Evolutionary conservation across 2,797 vertebrate species (phyloP), one percentile per base, ranked within the genome.

Genomic region (Pantherophis vulpinus): DNA sequence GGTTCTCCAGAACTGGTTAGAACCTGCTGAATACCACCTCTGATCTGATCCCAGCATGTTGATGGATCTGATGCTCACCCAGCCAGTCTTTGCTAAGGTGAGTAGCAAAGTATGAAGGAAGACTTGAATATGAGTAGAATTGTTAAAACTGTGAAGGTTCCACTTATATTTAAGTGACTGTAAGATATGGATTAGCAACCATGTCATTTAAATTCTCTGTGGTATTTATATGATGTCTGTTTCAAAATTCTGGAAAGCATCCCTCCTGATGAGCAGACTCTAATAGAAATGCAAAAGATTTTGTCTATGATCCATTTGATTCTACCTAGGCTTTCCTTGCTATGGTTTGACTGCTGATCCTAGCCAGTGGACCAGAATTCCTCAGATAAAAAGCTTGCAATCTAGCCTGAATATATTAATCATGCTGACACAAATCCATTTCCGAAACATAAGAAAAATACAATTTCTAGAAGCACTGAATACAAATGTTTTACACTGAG

Each of bases 401-500:
- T 58, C 63, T 61, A 1, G 5, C 59, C 88, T 93, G 83, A 95
- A 92, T 54, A 10, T 95, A 95, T 94, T 90, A 95, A 94, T 93
- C 55, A 74, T 13, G 23, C 16, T 94, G 63, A 91, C 23, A 55
- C 88, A 16, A 0, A 54, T 70, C 6, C 94, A 20, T 70, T 93
- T 94, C 59, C 5, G 56, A 94, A 89, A 27, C 11, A n/a, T n/a
- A 94, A 91, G 92, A 94, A 96, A 92, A 95, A 95, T 6, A 92
- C 11, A 37, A 29, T 93, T 95, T 96, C 88, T 96, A 90, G 25
- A 20, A 93, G 66, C 94, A 93, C 95, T 95, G 95, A 95, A 96
- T 95, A 95, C 94, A 94, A 94, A 97, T 92, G 88, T 94, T 96
- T 95, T 94, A 93, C 97, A 96, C 94, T 63, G 87, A 66, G 92